A percentile compares a stretch with the other conserved stretches of the same genome.
Evolutionary conservation across 2,888 invertebrate species (phyloP).

Genomic region (Gisinianus flammeolus): DNA sequence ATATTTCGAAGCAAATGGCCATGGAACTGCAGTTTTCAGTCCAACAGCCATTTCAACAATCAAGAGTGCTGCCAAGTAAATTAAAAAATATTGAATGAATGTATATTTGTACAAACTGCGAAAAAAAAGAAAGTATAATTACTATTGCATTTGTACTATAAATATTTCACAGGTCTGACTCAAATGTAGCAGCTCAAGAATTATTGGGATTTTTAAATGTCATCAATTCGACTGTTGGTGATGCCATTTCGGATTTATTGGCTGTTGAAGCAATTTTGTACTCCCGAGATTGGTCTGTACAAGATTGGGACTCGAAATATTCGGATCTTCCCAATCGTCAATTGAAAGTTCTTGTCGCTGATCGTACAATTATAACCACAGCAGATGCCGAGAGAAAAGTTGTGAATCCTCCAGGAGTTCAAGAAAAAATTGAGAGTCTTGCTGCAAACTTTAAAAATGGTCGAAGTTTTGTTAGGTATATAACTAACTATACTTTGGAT

Average conservation of each 20-base stretch:
- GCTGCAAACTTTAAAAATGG: constrained; percentile 74
- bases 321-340: constrained; percentile 85
- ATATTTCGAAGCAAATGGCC: constrained; percentile 99
- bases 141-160: too few species aligned
- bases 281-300: constrained; percentile 77
- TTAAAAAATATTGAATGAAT: not conserved
- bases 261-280: constrained; percentile 89
- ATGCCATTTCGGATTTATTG: constrained; percentile 95
- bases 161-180: constrained; percentile 14
- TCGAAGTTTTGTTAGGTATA: constrained; percentile 82
- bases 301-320: constrained; percentile 83
- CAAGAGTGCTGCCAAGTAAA: constrained; percentile 62
- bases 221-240: constrained; percentile 94
- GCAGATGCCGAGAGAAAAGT: constrained; percentile 80
- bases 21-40: constrained; percentile 92
- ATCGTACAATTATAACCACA: constrained; percentile 83
- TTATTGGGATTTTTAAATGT: constrained; percentile 77
- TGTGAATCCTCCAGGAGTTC: constrained; percentile 80
- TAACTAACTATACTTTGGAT: constrained; percentile 20
- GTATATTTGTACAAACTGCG: too few species aligned
- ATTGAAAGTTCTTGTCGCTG: constrained; percentile 85
- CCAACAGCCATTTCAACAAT: constrained; percentile 66
- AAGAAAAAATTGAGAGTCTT: constrained; percentile 76
- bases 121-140: too few species aligned
- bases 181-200: constrained; percentile 68